phyloP scores from a whole-genome alignment of 2,113 vertebrate species.

The Cyanoramphus novaezelandiae region DNA sequence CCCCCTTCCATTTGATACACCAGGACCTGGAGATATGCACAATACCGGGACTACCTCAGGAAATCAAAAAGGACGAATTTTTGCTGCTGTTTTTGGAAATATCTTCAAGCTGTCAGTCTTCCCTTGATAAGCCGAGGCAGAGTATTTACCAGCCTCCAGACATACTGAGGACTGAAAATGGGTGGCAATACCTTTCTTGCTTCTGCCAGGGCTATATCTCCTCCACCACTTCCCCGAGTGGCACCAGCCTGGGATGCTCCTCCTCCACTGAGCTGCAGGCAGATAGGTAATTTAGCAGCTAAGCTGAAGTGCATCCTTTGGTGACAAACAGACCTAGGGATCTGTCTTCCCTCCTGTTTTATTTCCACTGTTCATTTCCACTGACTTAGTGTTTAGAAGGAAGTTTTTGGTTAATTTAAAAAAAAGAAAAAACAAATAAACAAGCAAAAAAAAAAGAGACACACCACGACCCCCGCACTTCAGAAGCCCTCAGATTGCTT shows the following conservation, averaged over 20 bases:
- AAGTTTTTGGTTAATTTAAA: neutral
- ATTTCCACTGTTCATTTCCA: neutral
- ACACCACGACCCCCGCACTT: neutral
- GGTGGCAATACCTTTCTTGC: neutral
- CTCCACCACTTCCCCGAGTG: neutral
- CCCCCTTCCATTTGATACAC: accelerated
- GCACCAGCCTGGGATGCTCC: neutral
- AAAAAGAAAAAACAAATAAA: too few relatives aligned
- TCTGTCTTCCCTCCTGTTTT: neutral
- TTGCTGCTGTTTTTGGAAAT: neutral
- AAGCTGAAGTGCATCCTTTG: neutral
- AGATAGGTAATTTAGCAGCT: neutral
- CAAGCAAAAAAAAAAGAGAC: too few relatives aligned
- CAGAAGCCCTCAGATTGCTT: neutral
- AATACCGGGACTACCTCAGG: accelerated
- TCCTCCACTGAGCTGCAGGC: neutral
- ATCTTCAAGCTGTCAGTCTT: neutral
- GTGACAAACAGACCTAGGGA: neutral
- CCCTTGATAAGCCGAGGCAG: neutral
- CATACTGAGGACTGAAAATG: neutral
- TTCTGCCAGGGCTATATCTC: neutral
- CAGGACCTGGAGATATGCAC: neutral
- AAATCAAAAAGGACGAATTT: neutral
- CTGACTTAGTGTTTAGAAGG: neutral
- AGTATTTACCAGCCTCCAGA: neutral